phyloP scores from a whole-genome alignment of 1,140 invertebrate species.

The Cepaea nemoralis region DNA sequence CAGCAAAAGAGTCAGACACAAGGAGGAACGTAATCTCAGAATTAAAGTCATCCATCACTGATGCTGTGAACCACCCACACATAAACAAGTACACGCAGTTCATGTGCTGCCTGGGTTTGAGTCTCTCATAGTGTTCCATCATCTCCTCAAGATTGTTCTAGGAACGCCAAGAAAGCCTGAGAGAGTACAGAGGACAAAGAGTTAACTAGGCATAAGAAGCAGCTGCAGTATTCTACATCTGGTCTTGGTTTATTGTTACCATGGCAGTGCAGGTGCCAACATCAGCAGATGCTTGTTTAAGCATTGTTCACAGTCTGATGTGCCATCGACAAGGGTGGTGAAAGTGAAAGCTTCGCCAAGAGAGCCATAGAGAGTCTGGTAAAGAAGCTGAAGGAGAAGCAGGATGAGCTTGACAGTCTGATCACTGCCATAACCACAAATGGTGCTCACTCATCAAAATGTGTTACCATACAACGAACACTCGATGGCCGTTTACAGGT shows the following conservation, averaged over 20 bases:
- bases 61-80: too few relatives aligned
- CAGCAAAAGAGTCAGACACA: too few relatives aligned
- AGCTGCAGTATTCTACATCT: too few relatives aligned
- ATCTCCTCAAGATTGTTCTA: too few relatives aligned
- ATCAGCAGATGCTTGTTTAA: conserved; percentile 95
- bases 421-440: conserved; percentile 97
- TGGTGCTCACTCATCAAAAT: conserved; percentile 96
- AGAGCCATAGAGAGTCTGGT: conserved; percentile 96
- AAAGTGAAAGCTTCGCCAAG: conserved; percentile 79
- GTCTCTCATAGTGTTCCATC: too few relatives aligned
- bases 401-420: conserved; percentile 96
- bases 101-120: too few relatives aligned
- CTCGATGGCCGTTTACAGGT: conserved; percentile 97
- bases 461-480: conserved; percentile 99
- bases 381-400: conserved; percentile 86
- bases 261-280: conserved; percentile 74
- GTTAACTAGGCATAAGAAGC: too few relatives aligned
- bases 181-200: too few relatives aligned
- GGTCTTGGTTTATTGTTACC: not conserved
- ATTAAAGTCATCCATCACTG: too few relatives aligned
- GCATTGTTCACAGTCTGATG: conserved; percentile 97
- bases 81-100: too few relatives aligned
- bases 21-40: too few relatives aligned
- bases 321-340: conserved; percentile 88
- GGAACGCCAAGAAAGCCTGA: too few relatives aligned